phyloP scores from a whole-genome alignment of 2,888 invertebrate species.

The Tanypteryx hageni region DNA sequence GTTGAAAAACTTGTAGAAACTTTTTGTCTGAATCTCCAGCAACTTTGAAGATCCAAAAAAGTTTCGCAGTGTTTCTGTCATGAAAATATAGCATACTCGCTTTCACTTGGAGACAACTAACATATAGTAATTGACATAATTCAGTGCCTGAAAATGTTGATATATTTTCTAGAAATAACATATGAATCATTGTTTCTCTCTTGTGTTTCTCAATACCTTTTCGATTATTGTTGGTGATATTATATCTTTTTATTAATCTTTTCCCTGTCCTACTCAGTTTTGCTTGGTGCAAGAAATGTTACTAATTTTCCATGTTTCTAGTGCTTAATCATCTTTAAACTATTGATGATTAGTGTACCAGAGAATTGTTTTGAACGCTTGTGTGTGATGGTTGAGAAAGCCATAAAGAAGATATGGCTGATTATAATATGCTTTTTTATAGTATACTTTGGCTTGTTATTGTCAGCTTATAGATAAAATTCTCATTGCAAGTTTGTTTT shows the following conservation, averaged over 20 bases:
- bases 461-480: background rate
- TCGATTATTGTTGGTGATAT: constrained; percentile 48
- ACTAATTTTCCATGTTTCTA: constrained; percentile 22
- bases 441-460: constrained; percentile 35
- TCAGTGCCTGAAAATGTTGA: constrained; percentile 63
- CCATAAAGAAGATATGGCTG: constrained; percentile 34
- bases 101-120: constrained; percentile 48
- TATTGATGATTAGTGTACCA: constrained; percentile 42
- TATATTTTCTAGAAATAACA: constrained; percentile 31
- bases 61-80: constrained; percentile 55
- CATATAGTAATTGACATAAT: constrained; percentile 20
- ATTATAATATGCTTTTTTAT: constrained; percentile 14
- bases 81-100: constrained; percentile 29
- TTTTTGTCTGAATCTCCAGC: constrained; percentile 54
- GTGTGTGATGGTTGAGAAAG: constrained; percentile 23
- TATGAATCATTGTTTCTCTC: constrained; percentile 44
- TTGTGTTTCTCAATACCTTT: constrained; percentile 52
- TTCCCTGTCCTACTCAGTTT: constrained; percentile 40
- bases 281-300: constrained; percentile 47
- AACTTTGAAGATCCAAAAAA: constrained; percentile 46
- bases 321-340: background rate
- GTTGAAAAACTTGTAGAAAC: constrained; percentile 46
- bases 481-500: background rate
- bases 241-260: constrained; percentile 48
- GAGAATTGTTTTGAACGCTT: constrained; percentile 29